Base-by-base conservation (phyloP, 1,140 invertebrate genomes). In the Pogonomyrmex barbatus region DNA sequence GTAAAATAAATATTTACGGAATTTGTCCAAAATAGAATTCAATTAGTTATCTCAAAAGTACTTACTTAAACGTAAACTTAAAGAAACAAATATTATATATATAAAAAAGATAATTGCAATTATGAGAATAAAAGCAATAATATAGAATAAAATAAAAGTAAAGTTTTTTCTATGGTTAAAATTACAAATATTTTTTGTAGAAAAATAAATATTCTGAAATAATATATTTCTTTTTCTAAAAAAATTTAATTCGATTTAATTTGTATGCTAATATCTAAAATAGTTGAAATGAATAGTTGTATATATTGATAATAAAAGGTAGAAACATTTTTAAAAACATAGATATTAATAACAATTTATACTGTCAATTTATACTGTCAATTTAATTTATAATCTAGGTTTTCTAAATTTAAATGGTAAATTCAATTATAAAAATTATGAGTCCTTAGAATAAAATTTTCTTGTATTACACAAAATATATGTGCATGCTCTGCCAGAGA, bases 1-100 rank as follows among this genome's bases (percentile, higher is more conserved):
- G 58, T 79, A 79, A 65, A 52, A 52, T 30, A 67, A 79, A 54
- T 67, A 79, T 67, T 67, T 54, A 14, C 12, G 30, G 4, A 47
- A 24, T 70, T 65, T 14, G 50, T 52, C 8, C 70, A 54, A 36
- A 17, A 82, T 56, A 68, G 17, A 30, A 81, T 81, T 52, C 1
- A 65, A 67, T 47, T 12, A 12, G 9, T 63, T 0, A 60, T 33
- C 2, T 60, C 10, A 47, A 3, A 39, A 4, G 33, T 4, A 12
- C 58, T 30, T 10, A 52, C 17, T 54, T 5, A 17, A n/a, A 54
- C 12, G 12, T 24, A 2, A 62, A 62, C 9, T 62, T n/a, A 1
- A 9, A 24, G 24, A 24, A 24, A 24, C 24, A 67, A 67, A 67
- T 67, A 67, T 10, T 67, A 17, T 36, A 6, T 39, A n/a, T 36